Evolutionary conservation across 2,797 vertebrate genomes (phyloP), one percentile per base, ranked within the genome.

Genomic region (Adrianichthys oophorus): DNA sequence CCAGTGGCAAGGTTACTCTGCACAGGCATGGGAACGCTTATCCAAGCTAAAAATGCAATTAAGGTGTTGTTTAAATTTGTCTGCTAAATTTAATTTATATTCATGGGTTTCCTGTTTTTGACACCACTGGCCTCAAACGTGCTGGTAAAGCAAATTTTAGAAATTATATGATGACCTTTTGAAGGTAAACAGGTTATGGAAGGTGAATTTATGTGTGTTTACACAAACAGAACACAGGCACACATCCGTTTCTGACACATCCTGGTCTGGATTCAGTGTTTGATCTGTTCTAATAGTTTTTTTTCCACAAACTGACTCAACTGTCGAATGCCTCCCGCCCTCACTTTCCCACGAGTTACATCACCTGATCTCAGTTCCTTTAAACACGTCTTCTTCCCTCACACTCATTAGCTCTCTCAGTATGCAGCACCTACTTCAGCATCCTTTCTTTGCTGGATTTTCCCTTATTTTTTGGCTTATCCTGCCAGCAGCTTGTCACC

Each of bases 1-100:
- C 70, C 70, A 70, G 17, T 4, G 47, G 55, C 58, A 62, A 77
- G 56, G 70, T 75, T 65, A 67, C 14, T 52, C 55, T 59, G 23
- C 62, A 53, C 48, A 60, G 14, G 43, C 51, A 54, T 59, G 60
- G 56, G 48, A 60, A 56, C 47, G 4, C 37, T 70, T 47, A 60
- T 59, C 41, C 15, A 45, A 10, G 43, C 41, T 60, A 45, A 54
- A 62, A 48, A 50, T 14, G 29, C 18, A 52, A 44, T 44, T 61
- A 13, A 54, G 26, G 21, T 1, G n/a, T 59, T 50, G 4, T 26
- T 8, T 29, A 12, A 37, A 37, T 1, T 37, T n/a, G 13, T 43
- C 37, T 48, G 40, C 19, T 46, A 32, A 16, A 7, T 40, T 40
- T 23, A 18, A 6, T 47, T 43, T 59, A 50, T 19, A 59, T 49